Base-by-base conservation (phyloP, 2,113 vertebrate species). In the Rattus norvegicus region DNA sequence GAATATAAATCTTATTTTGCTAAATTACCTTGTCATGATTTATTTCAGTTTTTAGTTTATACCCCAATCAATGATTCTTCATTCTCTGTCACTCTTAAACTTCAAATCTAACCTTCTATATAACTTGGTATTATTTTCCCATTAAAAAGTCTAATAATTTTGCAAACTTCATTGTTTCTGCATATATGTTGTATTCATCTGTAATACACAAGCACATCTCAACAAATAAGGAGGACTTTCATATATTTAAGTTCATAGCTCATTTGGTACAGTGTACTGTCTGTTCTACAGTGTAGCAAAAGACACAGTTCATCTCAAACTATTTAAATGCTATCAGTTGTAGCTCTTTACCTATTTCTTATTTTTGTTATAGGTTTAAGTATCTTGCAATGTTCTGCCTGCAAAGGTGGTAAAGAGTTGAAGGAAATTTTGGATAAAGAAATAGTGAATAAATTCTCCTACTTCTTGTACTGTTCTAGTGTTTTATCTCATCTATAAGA, bases 1-100 rank as follows among this genome's bases (percentile, higher is more conserved):
- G 17, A 39, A 28, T 76, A 81, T 33, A 95, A 81, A 33, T n/a
- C 69, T 63, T 43, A 36, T 73, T 43, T 36, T 85, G 39, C 80
- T 9, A 86, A 91, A 61, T 17, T 52, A 3, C 52, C 36, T 91
- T 33, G 47, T 10, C 75, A 90, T 72, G 16, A 22, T 54, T 59
- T 87, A 90, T 39, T 33, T 36, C 63, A 88, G 33, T 67, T 88
- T 94, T 84, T 13, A 61, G 70, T 67, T 88, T 93, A 94, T 84
- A 95, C 79, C 91, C 88, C 59, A 93, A 47, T 16, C 22, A 91
- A 17, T 6, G 73, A 59, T 83, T 94, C 72, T 94, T 56, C 39
- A 56, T 90, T 92, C 26, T 87, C 14, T 4, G 33, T 75, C 24
- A 90, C 2, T 70, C 49, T 85, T 65, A 5, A 61, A 76, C 24